These are phyloP conservation scores for Troilus luridus DNA, from an alignment of 2,888 invertebrate genomes.

Conservation along the genomic window DNA sequence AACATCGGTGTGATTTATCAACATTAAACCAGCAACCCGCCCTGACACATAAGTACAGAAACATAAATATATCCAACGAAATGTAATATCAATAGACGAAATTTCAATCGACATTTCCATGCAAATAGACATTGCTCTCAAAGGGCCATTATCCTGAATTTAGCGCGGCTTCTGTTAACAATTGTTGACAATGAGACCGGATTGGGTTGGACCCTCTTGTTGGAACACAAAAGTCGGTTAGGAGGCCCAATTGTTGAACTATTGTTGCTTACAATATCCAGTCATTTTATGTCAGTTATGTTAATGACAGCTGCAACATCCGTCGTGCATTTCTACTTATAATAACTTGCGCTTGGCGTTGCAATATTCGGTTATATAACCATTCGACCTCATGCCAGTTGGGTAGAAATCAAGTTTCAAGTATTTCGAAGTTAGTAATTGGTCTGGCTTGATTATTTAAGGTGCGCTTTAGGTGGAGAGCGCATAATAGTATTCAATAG, in stretches of 20 bases:
- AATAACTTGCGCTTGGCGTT: not conserved
- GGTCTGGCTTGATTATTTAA: not conserved
- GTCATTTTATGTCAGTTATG: constrained; percentile 9
- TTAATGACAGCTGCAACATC: not conserved
- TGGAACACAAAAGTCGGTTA: not conserved
- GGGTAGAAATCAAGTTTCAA: not conserved
- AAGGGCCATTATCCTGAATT: not conserved
- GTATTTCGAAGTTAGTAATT: not conserved
- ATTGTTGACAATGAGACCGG: constrained; percentile 18
- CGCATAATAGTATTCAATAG: not conserved
- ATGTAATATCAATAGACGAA: not conserved
- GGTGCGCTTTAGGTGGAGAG: not conserved
- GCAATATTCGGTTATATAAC: not conserved
- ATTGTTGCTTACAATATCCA: not conserved
- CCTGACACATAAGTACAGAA: not conserved
- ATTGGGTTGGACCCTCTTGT: constrained; percentile 36
- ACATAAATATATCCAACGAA: not conserved
- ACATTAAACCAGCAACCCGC: no score
- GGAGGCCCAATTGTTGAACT: not conserved
- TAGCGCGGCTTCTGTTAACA: not conserved
- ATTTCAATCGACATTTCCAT: not conserved
- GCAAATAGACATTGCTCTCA: not conserved
- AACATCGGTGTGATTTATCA: no score
- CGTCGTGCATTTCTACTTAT: not conserved
- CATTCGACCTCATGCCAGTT: not conserved